A percentile compares a stretch with the other conserved stretches of the same genome.
phyloP scores from a whole-genome alignment of 2,113 vertebrate species.

The Hassar affinis region DNA sequence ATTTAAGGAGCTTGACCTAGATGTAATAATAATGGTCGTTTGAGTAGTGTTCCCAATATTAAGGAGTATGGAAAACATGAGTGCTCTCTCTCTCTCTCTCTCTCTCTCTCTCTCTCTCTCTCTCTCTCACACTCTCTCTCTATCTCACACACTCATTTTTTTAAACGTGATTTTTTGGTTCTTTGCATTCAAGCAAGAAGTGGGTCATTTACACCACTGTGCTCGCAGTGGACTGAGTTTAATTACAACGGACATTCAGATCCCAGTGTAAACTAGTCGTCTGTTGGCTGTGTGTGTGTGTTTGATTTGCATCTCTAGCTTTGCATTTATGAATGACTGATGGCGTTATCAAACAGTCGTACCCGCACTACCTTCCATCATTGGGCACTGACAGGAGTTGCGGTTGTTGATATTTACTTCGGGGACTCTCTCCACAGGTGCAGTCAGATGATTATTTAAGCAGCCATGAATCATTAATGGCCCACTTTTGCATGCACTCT shows the following conservation, averaged over 20 bases:
- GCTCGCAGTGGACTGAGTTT: background rate
- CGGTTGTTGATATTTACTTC: constrained; percentile 58
- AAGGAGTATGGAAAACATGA: constrained; percentile 32
- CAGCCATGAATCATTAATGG: constrained; percentile 58
- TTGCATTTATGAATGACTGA: constrained; percentile 51
- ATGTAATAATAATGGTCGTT: constrained; percentile 40
- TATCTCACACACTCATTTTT: background rate
- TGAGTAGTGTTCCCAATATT: constrained; percentile 26
- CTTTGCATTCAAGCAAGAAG: background rate
- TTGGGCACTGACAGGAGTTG: constrained; percentile 49
- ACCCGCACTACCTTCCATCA: constrained; percentile 52
- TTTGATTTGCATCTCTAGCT: constrained; percentile 33
- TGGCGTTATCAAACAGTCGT: constrained; percentile 48
- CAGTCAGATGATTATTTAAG: constrained; percentile 60
- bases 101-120: background rate
- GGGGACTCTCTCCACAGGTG: constrained; percentile 52
- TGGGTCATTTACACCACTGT: background rate
- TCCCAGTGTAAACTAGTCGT: background rate
- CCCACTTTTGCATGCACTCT: constrained; percentile 53
- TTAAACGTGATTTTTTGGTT: constrained; percentile 18
- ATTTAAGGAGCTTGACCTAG: constrained; percentile 51
- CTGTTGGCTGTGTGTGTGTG: background rate
- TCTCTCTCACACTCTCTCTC: background rate
- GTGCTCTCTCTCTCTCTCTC: background rate
- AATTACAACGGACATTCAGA: background rate